Evolutionary conservation across 2,888 invertebrate species (phyloP).

Genomic region (Anthoptus insignis): DNA sequence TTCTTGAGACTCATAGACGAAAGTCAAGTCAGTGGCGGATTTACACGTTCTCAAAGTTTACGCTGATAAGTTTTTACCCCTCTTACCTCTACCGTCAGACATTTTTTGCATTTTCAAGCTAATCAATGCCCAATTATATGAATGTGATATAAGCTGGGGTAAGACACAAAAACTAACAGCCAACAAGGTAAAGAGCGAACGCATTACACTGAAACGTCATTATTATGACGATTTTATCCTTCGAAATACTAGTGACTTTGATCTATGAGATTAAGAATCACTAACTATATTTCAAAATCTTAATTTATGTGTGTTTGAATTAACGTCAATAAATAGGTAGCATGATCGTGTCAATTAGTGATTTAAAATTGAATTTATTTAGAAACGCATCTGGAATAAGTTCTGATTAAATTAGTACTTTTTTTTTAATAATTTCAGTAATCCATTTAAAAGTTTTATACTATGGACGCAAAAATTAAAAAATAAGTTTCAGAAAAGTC

Average conservation of each 20-base stretch:
- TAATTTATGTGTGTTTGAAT: not conserved
- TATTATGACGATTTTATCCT: too few relatives aligned
- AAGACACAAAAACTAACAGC: too few relatives aligned
- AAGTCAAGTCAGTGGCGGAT: too few relatives aligned
- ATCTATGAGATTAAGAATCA: not conserved
- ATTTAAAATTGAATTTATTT: not conserved
- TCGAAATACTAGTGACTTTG: not conserved
- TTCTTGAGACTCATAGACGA: not conserved
- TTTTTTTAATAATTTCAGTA: not conserved
- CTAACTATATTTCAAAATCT: not conserved
- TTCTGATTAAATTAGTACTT: not conserved
- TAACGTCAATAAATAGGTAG: constrained; percentile 28
- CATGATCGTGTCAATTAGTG: constrained; percentile 6
- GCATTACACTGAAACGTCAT: too few relatives aligned
- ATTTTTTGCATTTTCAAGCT: too few relatives aligned
- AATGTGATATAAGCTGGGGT: too few relatives aligned
- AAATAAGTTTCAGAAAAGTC: too few relatives aligned
- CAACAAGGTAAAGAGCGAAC: too few relatives aligned
- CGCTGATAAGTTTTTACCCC: too few relatives aligned
- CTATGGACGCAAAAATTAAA: not conserved
- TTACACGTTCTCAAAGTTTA: too few relatives aligned
- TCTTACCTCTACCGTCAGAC: too few relatives aligned
- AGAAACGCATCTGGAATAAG: constrained; percentile 16
- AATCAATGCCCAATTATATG: too few relatives aligned
- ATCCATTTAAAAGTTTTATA: not conserved